Percentiles rank a stretch among this genome's conserved stretches.
phyloP scores from a whole-genome alignment of 2,888 invertebrate genomes.

The Coronaproctus castanopsis region DNA sequence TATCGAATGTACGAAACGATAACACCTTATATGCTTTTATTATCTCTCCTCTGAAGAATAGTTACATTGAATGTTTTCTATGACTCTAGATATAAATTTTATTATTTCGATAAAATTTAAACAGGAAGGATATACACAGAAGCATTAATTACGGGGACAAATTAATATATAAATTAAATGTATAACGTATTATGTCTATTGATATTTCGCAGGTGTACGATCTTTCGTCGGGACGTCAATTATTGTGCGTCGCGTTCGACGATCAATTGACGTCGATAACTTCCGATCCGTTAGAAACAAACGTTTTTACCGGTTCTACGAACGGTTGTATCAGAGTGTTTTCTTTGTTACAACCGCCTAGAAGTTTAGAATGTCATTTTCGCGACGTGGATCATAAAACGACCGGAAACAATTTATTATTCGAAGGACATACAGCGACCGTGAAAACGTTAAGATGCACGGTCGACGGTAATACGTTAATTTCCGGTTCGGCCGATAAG shows the following conservation, averaged over 20 bases:
- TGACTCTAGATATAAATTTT: too few relatives aligned
- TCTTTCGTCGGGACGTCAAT: slow-evolving; percentile 40
- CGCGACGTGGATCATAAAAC: slow-evolving; percentile 28
- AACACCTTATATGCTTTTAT: too few relatives aligned
- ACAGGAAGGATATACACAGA: too few relatives aligned
- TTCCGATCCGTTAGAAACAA: slow-evolving; percentile 46
- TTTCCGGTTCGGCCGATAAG: slow-evolving; percentile 57
- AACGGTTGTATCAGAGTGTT: slow-evolving; percentile 50
- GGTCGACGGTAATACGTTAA: slow-evolving; percentile 43
- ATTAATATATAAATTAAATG: too few relatives aligned
- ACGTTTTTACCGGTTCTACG: slow-evolving; percentile 50
- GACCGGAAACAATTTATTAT: slow-evolving; percentile 25
- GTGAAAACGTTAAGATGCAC: slow-evolving; percentile 54
- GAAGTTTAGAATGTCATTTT: slow-evolving; percentile 39
- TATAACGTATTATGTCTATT: too few relatives aligned
- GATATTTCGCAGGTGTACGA: slow-evolving; percentile 57
- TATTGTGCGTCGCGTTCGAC: slow-evolving; percentile 54
- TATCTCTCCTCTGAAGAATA: too few relatives aligned
- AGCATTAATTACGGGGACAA: too few relatives aligned
- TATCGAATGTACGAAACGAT: too few relatives aligned
- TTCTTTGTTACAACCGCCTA: slow-evolving; percentile 43
- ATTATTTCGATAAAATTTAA: too few relatives aligned
- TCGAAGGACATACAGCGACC: slow-evolving; percentile 43
- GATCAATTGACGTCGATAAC: slow-evolving; percentile 41
- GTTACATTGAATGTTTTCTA: too few relatives aligned